These are phyloP conservation scores for Tympanuchus pallidicinctus DNA, from an alignment of 2,113 vertebrate species.

Conservation along the genomic window DNA sequence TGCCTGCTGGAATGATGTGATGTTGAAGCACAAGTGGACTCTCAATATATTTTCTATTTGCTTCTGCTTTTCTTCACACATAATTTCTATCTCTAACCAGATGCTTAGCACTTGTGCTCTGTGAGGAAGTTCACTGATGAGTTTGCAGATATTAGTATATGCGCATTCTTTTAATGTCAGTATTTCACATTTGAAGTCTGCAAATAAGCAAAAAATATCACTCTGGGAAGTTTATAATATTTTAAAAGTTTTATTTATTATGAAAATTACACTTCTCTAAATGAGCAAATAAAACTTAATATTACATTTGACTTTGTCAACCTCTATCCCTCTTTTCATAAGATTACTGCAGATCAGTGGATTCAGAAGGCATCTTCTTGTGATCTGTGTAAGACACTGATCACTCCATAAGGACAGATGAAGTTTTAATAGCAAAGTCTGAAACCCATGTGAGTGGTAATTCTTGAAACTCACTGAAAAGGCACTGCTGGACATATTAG, in stretches of 20 bases:
- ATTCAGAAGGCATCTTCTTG: neutral
- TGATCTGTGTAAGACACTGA: neutral
- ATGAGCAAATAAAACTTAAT: neutral
- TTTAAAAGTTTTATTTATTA: neutral
- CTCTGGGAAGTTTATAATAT: neutral
- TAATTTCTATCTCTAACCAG: neutral
- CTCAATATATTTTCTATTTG: neutral
- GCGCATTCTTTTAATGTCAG: fast-evolving
- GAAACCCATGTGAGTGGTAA: neutral
- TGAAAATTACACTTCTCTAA: neutral
- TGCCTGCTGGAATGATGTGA: neutral
- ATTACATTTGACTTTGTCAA: neutral
- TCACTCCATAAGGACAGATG: neutral
- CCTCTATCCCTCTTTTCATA: neutral
- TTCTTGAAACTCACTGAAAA: neutral
- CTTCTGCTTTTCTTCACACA: neutral
- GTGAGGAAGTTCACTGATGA: neutral
- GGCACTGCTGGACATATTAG: neutral
- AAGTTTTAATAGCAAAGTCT: neutral
- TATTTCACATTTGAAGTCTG: neutral
- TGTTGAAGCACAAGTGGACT: neutral
- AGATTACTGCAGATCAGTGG: neutral
- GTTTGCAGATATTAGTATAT: neutral
- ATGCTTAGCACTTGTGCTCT: neutral
- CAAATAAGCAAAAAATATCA: neutral